Base-by-base conservation (phyloP, 1,140 invertebrate genomes). In the Lepidurus apus region DNA sequence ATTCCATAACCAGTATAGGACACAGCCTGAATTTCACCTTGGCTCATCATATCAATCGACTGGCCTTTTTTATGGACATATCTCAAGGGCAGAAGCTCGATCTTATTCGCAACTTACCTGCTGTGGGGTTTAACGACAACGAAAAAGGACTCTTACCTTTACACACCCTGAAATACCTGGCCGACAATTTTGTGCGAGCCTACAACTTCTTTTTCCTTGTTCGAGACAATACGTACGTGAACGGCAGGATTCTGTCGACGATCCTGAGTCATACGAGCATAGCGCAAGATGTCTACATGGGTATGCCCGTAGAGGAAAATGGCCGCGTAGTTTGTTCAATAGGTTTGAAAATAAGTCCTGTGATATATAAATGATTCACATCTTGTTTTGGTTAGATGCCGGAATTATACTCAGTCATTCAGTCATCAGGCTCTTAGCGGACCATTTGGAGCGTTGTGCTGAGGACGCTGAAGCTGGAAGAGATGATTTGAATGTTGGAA, bases 151-250 rank as follows among this genome's bases (percentile, higher is more conserved):
- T 93, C 4, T 90, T 91, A 82, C 91, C 93, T 2, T 93, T 94
- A 84, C 92, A 96, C 83, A 89, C 93, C 6, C 86, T 98, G 42
- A 95, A 96, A 84, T 97, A 97, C 82, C 90, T 97, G 7, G 90
- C 90, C 21, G 94, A 96, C 80, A 94, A 95, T 83, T 96, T 93
- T 85, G 84, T 93, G 10, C 91, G 95, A 77, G 92, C 93, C 80
- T 97, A 91, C 86, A 94, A 97, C 85, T 98, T 93, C 85, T 97
- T 95, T 85, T 93, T 95, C 83, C 87, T 98, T 42, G 88, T 93
- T 3, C 91, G 92, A 42, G 95, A 97, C 85, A 89, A 88, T 11
- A 91, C 90, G 8, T 96, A 92, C 83, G 86, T 97, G 21, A 91
- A 95, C 84, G 91, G 90, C 0, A 88, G 90, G 77, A 89, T 88